These are phyloP conservation scores for Coptodon bakossiorum DNA, from an alignment of 2,113 vertebrate genomes.

Conservation along the genomic window DNA sequence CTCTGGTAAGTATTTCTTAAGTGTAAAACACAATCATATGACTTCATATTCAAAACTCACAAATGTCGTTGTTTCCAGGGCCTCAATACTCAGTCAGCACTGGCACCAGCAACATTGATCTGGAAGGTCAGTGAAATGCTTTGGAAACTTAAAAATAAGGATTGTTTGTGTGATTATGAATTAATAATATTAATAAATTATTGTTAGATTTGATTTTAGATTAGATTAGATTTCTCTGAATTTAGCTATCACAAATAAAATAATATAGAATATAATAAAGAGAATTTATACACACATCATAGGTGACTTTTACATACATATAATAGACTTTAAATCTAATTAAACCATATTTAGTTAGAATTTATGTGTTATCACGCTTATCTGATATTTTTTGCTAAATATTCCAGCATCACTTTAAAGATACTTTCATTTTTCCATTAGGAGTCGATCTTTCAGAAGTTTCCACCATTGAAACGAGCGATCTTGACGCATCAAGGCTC, in stretches of 20 bases:
- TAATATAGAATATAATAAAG: neutral
- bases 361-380: neutral
- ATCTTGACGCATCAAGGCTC: constrained; percentile 8
- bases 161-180: neutral
- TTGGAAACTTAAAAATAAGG: neutral
- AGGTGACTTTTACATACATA: neutral
- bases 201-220: neutral
- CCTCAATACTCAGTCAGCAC: constrained; percentile 33
- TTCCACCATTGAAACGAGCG: neutral
- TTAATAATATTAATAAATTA: neutral
- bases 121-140: constrained; percentile 45
- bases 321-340: neutral
- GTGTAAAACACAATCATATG: neutral
- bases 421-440: neutral
- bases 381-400: neutral
- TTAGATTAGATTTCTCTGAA: neutral
- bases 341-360: neutral
- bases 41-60: neutral
- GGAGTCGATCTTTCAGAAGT: constrained; percentile 12
- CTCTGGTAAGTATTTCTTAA: neutral
- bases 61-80: constrained; percentile 38
- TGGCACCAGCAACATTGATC: constrained; percentile 17
- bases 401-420: neutral
- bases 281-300: neutral
- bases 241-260: neutral